These are phyloP conservation scores for Entelurus aequoreus DNA, from an alignment of 2,113 vertebrate genomes.

Conservation along the genomic window DNA sequence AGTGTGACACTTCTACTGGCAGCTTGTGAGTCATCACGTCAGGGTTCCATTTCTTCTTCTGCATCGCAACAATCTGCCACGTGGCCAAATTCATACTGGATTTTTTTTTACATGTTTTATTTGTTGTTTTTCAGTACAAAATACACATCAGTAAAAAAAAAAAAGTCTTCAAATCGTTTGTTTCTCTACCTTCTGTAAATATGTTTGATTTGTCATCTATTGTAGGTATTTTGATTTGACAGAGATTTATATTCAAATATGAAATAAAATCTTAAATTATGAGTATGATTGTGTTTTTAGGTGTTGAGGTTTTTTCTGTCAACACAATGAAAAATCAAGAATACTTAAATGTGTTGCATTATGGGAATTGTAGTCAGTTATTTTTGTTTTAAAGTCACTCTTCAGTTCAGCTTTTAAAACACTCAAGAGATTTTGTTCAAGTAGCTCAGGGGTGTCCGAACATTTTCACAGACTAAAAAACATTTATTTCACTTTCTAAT, in stretches of 20 bases:
- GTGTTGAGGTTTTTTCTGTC: too few species aligned
- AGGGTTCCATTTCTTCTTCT: conserved; percentile 23
- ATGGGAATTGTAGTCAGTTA: background rate
- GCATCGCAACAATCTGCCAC: conserved; percentile 29
- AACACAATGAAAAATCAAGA: too few species aligned
- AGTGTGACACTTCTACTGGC: conserved; percentile 52
- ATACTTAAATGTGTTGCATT: background rate
- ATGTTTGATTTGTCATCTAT: conserved; percentile 63
- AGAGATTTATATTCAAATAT: conserved; percentile 76
- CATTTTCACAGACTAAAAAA: too few species aligned
- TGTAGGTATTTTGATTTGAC: conserved; percentile 63
- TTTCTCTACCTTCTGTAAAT: conserved; percentile 71
- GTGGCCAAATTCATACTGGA: conserved; percentile 34
- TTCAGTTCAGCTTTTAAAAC: background rate
- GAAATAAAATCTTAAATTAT: conserved; percentile 70
- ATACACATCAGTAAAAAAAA: conserved; percentile 13
- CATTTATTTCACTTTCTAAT: too few species aligned
- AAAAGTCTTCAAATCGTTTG: conserved; percentile 5
- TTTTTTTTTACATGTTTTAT: background rate
- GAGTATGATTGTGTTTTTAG: conserved; percentile 23
- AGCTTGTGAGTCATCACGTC: conserved; percentile 52
- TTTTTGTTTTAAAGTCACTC: background rate
- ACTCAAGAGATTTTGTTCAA: too few species aligned
- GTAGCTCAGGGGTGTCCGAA: too few species aligned
- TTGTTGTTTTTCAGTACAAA: conserved; percentile 4